Base-by-base conservation (phyloP, 1,140 invertebrate genomes). In the Drosophila kikkawai region DNA sequence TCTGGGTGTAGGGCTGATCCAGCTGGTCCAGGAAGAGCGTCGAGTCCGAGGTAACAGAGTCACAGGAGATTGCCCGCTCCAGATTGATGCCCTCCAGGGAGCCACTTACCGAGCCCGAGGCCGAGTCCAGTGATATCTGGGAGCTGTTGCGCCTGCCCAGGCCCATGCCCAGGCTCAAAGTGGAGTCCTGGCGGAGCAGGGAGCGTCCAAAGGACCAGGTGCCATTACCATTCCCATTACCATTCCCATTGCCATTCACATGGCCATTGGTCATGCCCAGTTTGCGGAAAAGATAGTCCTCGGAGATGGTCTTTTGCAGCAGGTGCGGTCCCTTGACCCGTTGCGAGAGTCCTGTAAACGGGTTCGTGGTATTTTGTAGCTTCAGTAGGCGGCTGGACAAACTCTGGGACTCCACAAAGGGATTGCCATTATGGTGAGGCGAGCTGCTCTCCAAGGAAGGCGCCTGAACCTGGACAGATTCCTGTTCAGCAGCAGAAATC, bases 31-130 rank as follows among this genome's bases (percentile, higher is more conserved):
- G 93, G 29, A 95, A 94, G 1, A 97, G 95, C 8, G 96, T 97
- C 0, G 96, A 97, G 1, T 97, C 96, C 7, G 96, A 97, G 71
- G 95, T 96, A 7, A 97, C 96, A 45, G 96, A 97, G 69, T 97
- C 96, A 91, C 96, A 97, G 44, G 96, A 97, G 67, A 96, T 94
- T 2, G 96, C 96, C 53, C 96, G 93, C 65, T 96, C 92, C 67
- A 92, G 64, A 19, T 84, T 82, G 9, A 85, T 81, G 44, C 85
- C 73, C 34, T 92, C 91, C 41, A 92, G 7, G 0, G 82, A 86
- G 1, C 75, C 75, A 0, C 32, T 34, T 4, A 55, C 63, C 45
- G 69, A 71, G 0, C 67, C 69, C 0, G 66, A 64, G 0, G 80
- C 80, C 8, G 77, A 71, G 19, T 91, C 88, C 41, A 93, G 53